A percentile compares a stretch with the other conserved stretches of the same genome.
Evolutionary conservation across 1,140 invertebrate genomes (phyloP).

Genomic region (Eriosoma lanigerum): DNA sequence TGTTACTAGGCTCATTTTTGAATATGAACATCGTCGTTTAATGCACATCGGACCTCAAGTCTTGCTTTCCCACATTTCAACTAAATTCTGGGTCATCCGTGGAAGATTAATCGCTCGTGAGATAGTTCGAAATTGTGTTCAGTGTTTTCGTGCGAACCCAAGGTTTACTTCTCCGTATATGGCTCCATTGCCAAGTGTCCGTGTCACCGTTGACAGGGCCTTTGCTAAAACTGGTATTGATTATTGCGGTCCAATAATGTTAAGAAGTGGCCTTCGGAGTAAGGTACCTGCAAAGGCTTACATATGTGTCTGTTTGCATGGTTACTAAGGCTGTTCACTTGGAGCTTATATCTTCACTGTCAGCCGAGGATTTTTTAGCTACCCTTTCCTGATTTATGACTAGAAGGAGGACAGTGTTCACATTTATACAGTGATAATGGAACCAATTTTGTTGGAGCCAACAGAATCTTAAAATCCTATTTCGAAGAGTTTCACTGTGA

Average conservation of each 20-base stretch:
- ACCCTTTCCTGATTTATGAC: conserved; percentile 55
- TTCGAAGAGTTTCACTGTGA: background rate
- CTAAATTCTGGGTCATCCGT: background rate
- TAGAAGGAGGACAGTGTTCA: conserved; percentile 42
- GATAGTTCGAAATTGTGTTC: background rate
- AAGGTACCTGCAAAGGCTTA: conserved; percentile 18
- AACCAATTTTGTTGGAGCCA: conserved; percentile 52
- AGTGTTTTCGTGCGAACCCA: background rate
- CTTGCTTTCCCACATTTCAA: background rate
- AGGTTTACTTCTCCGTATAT: background rate
- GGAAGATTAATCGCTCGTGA: background rate
- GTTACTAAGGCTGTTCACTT: conserved; percentile 55
- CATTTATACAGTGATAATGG: conserved; percentile 52
- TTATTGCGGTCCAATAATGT: conserved; percentile 10
- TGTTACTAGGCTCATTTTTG: background rate
- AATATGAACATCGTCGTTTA: conserved; percentile 42
- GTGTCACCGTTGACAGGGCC: background rate
- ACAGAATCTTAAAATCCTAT: background rate
- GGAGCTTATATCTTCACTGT: conserved; percentile 54
- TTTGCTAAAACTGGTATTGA: conserved; percentile 26
- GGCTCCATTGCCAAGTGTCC: conserved; percentile 6
- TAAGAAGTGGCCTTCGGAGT: background rate
- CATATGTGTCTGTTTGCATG: conserved; percentile 54
- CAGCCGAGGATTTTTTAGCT: conserved; percentile 54
- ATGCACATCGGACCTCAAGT: conserved; percentile 35